Base-by-base conservation (phyloP, 2,113 vertebrate genomes). In the Erpornis zantholeuca region DNA sequence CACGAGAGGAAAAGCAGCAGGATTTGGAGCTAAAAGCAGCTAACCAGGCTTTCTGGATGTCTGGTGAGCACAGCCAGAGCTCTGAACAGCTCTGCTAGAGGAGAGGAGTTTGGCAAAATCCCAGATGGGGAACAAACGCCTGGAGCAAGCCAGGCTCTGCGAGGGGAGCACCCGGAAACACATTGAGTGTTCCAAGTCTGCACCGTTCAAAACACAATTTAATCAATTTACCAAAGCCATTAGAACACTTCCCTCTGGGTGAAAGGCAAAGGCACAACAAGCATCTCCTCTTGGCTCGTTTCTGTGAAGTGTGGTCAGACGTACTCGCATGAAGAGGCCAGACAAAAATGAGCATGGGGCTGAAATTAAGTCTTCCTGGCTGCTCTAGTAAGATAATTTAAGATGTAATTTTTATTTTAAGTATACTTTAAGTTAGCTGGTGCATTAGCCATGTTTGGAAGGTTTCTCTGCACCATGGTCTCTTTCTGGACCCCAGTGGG, bases 161-260 rank as follows among this genome's bases (percentile, higher is more conserved):
- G n/a, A 61, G 56, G 88, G 88, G 70, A 90, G 79, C 75, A 63
- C 70, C 59, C 9, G 4, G 75, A 91, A 90, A 75, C 36, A 47
- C 60, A n/a, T 12, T 40, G 88, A 70, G 14, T 52, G 87, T 80
- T 96, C 24, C 0, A 66, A 83, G 93, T 29, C 64, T 94, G 79
- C 36, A 77, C 68, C 82, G 8, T 44, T 90, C 93, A 96, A 93
- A 96, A 83, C 44, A 44, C n/a, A 78, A 88, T 92, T 90, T 92
- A 94, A 96, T 96, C 93, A 87, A 93, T 95, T 96, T 92, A 83
- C 69, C 77, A 75, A 80, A 86, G 71, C 85, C 88, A 96, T 94
- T 70, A 96, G 64, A 94, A 88, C 0, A 1, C 44, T 86, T 28
- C 80, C 79, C 82, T 77, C 82, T 0, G 49, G 92, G 69, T 50